A percentile compares a stretch with the other conserved stretches of the same genome.
phyloP scores from a whole-genome alignment of 2,113 vertebrate species.

The Anoplopoma fimbria region DNA sequence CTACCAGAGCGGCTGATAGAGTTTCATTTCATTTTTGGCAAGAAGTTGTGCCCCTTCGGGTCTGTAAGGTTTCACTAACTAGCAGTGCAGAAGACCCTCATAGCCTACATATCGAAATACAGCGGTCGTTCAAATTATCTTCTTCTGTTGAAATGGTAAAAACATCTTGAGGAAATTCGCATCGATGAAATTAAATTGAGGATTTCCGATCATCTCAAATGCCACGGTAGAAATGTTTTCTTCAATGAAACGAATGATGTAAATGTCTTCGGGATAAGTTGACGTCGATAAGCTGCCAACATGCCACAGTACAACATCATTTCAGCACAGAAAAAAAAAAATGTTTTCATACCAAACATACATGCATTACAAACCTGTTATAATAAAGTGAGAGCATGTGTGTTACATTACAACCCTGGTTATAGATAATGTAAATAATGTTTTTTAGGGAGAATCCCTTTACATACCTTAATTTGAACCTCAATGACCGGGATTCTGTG shows the following conservation, averaged over 20 bases:
- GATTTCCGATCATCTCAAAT: not conserved
- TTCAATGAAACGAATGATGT: not conserved
- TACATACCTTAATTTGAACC: slow-evolving; percentile 69
- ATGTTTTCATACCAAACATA: not conserved
- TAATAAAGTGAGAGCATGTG: not conserved
- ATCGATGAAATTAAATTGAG: slow-evolving; percentile 40
- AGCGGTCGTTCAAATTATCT: slow-evolving; percentile 3
- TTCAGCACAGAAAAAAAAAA: not conserved
- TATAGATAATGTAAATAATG: not conserved
- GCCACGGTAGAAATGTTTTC: not conserved
- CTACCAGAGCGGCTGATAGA: not conserved
- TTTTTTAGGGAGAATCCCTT: slow-evolving; percentile 32
- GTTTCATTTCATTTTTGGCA: not conserved
- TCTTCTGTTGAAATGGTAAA: slow-evolving; percentile 49
- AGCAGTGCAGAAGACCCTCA: not conserved
- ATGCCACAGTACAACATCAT: not conserved
- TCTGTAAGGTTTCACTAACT: not conserved
- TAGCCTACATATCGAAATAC: not conserved
- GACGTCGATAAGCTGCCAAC: not conserved
- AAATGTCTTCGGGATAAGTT: not conserved
- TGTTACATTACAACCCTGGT: not conserved
- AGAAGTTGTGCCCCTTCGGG: not conserved
- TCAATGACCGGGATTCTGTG: slow-evolving; percentile 15
- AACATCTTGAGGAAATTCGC: slow-evolving; percentile 25
- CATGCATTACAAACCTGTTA: not conserved